Conservation (phyloP, 2,113 vertebrate species). For the Sprattus sprattus region DNA sequence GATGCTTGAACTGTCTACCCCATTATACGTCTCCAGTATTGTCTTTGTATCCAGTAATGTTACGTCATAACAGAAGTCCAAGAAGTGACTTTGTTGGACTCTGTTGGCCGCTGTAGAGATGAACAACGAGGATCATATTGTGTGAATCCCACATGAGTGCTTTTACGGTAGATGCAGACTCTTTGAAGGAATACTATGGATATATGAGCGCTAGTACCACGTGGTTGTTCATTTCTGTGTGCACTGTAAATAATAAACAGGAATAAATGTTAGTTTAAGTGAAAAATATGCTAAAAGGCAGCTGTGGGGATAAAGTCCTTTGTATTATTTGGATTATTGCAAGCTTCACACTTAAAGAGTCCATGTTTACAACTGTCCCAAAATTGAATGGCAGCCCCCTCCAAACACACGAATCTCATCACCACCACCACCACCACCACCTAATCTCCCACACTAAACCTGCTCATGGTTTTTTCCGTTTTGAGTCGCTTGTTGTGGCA, state of each 20-base stretch:
- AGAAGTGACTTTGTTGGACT: neutral
- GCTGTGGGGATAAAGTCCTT: neutral
- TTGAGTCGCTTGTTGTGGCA: constrained; percentile 23
- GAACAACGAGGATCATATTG: neutral
- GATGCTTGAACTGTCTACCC: neutral
- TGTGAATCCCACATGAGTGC: neutral
- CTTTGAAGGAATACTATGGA: neutral
- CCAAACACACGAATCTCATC: neutral
- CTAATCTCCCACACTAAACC: constrained; percentile 10
- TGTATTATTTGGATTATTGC: neutral
- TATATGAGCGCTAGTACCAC: neutral
- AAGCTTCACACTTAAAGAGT: neutral
- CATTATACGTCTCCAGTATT: neutral
- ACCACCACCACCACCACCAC: neutral
- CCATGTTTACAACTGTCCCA: neutral
- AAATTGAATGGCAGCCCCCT: neutral
- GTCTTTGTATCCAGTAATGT: neutral
- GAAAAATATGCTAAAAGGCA: too few relatives aligned
- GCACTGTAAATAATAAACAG: neutral
- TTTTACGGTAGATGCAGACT: neutral
- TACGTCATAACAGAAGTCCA: neutral
- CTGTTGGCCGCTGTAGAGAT: neutral
- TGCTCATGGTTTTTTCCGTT: constrained; percentile 12
- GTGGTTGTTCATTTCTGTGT: neutral
- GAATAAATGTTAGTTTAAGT: neutral